Conservation (phyloP, 2,113 vertebrate genomes). For the Crypturellus undulatus region DNA sequence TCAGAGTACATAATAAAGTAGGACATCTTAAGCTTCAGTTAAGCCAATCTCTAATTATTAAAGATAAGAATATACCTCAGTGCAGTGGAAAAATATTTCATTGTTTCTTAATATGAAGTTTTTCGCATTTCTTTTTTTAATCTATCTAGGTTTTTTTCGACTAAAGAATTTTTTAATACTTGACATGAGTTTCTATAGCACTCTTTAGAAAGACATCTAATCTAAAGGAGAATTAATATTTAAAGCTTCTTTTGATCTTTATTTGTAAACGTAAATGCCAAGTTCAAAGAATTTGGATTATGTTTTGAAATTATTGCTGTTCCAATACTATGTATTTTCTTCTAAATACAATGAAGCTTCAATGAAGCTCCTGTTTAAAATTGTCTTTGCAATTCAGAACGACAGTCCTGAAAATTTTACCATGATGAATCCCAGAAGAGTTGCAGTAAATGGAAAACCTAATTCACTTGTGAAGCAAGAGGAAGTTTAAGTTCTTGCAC, state of each 20-base stretch:
- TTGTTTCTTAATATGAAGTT: not conserved
- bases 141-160: not conserved
- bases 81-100: not conserved
- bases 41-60: not conserved
- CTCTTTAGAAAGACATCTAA: conserved; percentile 2
- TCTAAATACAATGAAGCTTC: not conserved
- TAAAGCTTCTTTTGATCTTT: not conserved
- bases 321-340: not conserved
- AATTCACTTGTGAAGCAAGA: not conserved
- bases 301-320: conserved; percentile 26
- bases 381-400: not conserved
- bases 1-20: not conserved
- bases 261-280: conserved; percentile 2
- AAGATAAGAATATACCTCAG: not conserved
- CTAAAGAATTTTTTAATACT: not conserved
- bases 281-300: not conserved
- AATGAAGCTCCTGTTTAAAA: not conserved
- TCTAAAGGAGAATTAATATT: not conserved
- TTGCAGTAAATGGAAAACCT: not conserved
- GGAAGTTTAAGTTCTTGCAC: not conserved
- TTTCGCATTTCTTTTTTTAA: not conserved
- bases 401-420: not conserved
- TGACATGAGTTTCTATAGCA: not conserved
- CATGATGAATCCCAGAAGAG: not conserved
- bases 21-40: not conserved